phyloP scores from a whole-genome alignment of 2,113 vertebrate genomes.

The Natator depressus region DNA sequence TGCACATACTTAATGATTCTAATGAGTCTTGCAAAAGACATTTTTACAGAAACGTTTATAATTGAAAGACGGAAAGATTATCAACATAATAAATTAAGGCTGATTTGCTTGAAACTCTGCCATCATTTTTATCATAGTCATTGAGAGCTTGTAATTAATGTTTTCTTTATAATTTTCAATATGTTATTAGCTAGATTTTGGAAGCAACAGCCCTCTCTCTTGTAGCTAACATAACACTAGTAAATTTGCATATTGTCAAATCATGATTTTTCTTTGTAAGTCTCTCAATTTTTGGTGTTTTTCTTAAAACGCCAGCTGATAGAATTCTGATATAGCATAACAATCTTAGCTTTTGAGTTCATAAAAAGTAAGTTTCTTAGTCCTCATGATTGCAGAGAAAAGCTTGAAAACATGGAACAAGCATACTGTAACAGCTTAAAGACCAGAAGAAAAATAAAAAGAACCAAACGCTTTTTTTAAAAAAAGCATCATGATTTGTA shows the following conservation, averaged over 20 bases:
- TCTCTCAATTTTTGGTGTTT: not conserved
- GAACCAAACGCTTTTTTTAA: not conserved
- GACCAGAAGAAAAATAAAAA: not conserved
- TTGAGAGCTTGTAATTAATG: not conserved
- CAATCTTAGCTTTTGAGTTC: not conserved
- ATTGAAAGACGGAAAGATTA: constrained; percentile 2
- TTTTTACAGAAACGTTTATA: not conserved
- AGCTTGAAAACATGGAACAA: not conserved
- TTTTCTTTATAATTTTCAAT: not conserved
- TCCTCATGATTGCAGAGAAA: not conserved
- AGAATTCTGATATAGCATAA: not conserved
- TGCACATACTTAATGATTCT: not conserved
- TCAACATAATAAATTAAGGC: accelerated
- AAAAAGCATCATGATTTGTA: not conserved
- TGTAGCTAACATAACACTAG: not conserved
- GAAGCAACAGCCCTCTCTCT: not conserved
- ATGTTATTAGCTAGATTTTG: not conserved
- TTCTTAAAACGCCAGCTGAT: not conserved
- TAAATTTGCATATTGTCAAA: not conserved
- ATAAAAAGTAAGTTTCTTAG: not conserved
- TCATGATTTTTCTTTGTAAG: not conserved
- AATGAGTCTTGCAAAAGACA: constrained; percentile 18
- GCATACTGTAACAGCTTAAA: not conserved
- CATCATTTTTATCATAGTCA: not conserved
- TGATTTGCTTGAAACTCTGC: not conserved